phyloP scores from a whole-genome alignment of 1,140 invertebrate genomes.

The Caenorhabditis elegans region WBcel235 BX284604.4:5951001-5951500 shows the following conservation, averaged over 20 bases:
- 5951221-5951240: not conserved
- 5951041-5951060: conserved; percentile 1
- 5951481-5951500: too few species aligned
- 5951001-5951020: not conserved
- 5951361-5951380: not conserved
- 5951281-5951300: not conserved
- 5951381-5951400: not conserved
- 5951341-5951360: conserved; percentile 20
- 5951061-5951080: not conserved
- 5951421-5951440: not conserved
- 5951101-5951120: conserved; percentile 7
- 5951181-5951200: conserved; percentile 25
- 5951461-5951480: not conserved
- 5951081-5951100: conserved; percentile 16
- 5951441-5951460: too few species aligned
- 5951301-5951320: not conserved
- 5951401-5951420: not conserved
- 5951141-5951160: conserved; percentile 25
- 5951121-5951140: not conserved
- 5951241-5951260: conserved; percentile 8
- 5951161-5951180: not conserved
- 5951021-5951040: not conserved
- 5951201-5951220: conserved; percentile 30
- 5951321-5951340: not conserved
- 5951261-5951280: not conserved